Percentiles rank a stretch among this genome's conserved stretches.
Conservation (phyloP, 2,113 vertebrate genomes). For the Butorides virescens region DNA sequence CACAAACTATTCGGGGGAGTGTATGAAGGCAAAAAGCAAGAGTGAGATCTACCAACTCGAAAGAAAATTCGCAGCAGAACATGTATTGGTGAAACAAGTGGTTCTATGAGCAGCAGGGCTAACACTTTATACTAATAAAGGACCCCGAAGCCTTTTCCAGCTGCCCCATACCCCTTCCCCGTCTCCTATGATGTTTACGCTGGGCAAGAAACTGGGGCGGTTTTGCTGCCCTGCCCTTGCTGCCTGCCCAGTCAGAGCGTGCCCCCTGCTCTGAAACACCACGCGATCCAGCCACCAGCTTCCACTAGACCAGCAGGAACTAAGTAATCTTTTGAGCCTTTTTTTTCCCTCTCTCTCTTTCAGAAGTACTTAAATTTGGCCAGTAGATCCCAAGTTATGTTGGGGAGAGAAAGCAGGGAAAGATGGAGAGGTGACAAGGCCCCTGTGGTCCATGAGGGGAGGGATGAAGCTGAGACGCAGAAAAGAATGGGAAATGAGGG, state of each 20-base stretch:
- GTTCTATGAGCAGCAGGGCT: background rate
- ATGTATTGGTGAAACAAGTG: background rate
- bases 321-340: background rate
- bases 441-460: background rate
- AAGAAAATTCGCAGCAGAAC: background rate
- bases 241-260: too few species aligned
- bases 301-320: background rate
- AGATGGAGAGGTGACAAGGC: background rate
- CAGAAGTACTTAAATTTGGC: background rate
- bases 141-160: background rate
- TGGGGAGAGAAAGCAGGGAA: background rate
- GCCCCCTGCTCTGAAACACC: background rate
- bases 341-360: background rate
- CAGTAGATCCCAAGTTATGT: background rate
- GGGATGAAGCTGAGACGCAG: background rate
- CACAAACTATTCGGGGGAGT: background rate
- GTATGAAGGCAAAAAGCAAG: background rate
- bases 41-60: background rate
- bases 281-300: background rate
- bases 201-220: background rate
- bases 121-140: background rate
- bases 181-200: background rate
- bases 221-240: background rate
- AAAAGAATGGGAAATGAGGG: background rate
- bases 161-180: background rate